Evolutionary conservation across 2,888 invertebrate species (phyloP).

Genomic region (Scaptomyza parva): DNA sequence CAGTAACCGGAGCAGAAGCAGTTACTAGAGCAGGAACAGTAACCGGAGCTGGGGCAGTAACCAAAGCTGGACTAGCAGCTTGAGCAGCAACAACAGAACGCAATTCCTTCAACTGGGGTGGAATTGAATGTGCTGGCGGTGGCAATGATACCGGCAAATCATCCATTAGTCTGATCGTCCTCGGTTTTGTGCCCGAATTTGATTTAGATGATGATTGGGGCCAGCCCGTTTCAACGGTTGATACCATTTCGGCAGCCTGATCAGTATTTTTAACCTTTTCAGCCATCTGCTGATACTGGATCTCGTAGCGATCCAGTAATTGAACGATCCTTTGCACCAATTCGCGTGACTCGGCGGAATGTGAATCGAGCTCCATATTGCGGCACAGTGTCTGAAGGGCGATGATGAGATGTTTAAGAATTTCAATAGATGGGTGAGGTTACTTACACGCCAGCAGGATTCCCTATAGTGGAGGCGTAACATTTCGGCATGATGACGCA

Average conservation of each 20-base stretch:
- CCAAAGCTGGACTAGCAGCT: not conserved
- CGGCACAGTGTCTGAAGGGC: slow-evolving; percentile 63
- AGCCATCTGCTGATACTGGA: slow-evolving; percentile 72
- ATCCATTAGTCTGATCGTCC: not conserved
- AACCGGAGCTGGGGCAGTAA: too few relatives aligned
- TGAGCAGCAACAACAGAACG: not conserved
- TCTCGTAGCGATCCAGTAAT: slow-evolving; percentile 78
- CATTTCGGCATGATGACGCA: slow-evolving; percentile 79
- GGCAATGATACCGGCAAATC: not conserved
- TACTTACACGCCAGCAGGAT: slow-evolving; percentile 77
- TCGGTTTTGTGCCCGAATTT: not conserved
- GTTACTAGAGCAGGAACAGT: too few relatives aligned
- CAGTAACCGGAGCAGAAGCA: not conserved
- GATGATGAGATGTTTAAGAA: not conserved
- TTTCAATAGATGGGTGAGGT: not conserved
- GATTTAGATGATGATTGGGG: not conserved
- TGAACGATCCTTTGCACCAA: slow-evolving; percentile 74
- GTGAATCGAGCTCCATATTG: slow-evolving; percentile 53
- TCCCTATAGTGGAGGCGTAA: slow-evolving; percentile 79
- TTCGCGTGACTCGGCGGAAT: slow-evolving; percentile 50
- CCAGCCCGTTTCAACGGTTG: slow-evolving; percentile 28
- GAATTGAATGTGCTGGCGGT: not conserved
- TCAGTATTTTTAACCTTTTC: slow-evolving; percentile 67
- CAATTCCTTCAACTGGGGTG: not conserved
- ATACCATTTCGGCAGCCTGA: slow-evolving; percentile 42